Evolutionary conservation across 2,113 vertebrate species (phyloP).

Genomic region (Passer montanus): DNA sequence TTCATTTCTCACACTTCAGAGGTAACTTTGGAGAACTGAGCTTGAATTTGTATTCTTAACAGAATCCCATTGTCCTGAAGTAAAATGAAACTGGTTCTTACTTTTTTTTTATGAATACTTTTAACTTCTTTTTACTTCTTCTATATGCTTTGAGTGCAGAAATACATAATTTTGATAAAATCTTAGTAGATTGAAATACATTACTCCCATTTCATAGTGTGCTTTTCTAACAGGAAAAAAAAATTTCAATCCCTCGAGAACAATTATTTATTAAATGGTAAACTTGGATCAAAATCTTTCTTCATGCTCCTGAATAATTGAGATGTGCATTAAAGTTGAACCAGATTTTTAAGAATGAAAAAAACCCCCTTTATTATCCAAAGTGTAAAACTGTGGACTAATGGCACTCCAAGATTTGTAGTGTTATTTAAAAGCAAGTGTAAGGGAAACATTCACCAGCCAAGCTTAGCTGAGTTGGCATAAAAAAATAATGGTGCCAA

Average conservation of each 20-base stretch:
- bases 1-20: neutral
- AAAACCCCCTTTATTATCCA: neutral
- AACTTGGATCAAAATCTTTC: neutral
- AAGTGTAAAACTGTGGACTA: neutral
- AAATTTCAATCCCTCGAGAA: neutral
- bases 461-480: neutral
- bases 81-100: neutral
- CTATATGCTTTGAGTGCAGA: neutral
- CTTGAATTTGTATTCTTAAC: neutral
- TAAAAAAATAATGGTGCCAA: neutral
- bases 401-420: neutral
- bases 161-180: neutral
- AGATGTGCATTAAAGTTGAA: neutral
- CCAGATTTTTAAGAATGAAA: neutral
- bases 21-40: neutral
- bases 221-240: neutral
- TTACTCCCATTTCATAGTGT: neutral
- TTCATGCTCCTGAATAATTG: neutral
- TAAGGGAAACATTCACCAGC: neutral
- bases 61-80: neutral
- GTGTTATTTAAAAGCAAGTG: neutral
- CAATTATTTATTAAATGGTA: neutral
- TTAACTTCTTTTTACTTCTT: neutral
- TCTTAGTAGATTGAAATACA: neutral
- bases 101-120: neutral